Evolutionary conservation across 2,113 vertebrate species (phyloP).

Genomic region (Platichthys flesus): DNA sequence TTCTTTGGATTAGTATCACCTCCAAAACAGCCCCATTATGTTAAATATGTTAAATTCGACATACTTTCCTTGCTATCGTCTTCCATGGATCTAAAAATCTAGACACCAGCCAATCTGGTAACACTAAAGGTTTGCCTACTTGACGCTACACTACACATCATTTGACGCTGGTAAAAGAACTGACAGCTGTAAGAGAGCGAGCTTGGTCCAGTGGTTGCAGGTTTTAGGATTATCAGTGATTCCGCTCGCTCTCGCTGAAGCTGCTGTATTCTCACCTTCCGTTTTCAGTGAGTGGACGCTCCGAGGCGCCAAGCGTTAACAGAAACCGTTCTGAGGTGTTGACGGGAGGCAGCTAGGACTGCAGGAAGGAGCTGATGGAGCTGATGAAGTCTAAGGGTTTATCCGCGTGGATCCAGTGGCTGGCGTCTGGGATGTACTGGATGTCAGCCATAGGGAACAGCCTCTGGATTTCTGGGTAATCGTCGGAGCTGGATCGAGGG

Average conservation of each 20-base stretch:
- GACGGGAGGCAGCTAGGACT: constrained; percentile 71
- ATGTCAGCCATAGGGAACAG: constrained; percentile 88
- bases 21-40: constrained; percentile 46
- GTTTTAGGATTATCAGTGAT: constrained; percentile 40
- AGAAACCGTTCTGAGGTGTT: constrained; percentile 15
- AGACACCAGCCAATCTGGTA: constrained; percentile 31
- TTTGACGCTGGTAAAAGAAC: constrained; percentile 29
- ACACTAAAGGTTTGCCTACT: constrained; percentile 26
- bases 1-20: constrained; percentile 77
- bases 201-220: constrained; percentile 71
- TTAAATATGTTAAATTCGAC: constrained; percentile 27
- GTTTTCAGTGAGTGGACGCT: constrained; percentile 7
- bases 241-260: constrained; percentile 37
- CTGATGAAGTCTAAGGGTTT: constrained; percentile 90
- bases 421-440: constrained; percentile 88
- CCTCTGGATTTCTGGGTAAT: constrained; percentile 89
- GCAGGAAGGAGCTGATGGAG: constrained; percentile 87
- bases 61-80: constrained; percentile 2
- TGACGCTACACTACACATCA: constrained; percentile 20
- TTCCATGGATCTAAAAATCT: constrained; percentile 1
- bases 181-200: constrained; percentile 39
- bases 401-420: constrained; percentile 93
- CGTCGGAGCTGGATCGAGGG: constrained; percentile 80
- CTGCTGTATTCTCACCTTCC: constrained; percentile 43
- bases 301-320: constrained; percentile 11